phyloP scores from a whole-genome alignment of 2,113 vertebrate genomes.

The Rutilus rutilus region DNA sequence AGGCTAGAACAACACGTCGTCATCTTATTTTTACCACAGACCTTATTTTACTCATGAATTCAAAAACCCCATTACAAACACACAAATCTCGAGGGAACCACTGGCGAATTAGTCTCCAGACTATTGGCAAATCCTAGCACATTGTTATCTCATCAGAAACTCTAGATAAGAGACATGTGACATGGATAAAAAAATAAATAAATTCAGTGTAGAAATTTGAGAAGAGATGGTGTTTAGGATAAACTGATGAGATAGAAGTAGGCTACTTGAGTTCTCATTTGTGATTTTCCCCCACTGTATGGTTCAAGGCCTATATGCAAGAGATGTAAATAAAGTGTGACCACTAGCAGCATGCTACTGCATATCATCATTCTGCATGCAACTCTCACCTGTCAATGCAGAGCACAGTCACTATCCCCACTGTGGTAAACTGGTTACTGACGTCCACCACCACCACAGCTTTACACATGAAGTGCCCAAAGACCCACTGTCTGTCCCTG shows the following conservation, averaged over 20 bases:
- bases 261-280: background rate
- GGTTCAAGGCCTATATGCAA: background rate
- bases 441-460: conserved; percentile 82
- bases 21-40: too few relatives aligned
- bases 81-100: too few relatives aligned
- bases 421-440: conserved; percentile 83
- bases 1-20: too few relatives aligned
- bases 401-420: conserved; percentile 80
- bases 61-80: too few relatives aligned
- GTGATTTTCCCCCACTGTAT: background rate
- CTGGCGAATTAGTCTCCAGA: too few relatives aligned
- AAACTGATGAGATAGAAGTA: background rate
- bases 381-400: conserved; percentile 80
- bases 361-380: background rate
- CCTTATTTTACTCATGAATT: too few relatives aligned
- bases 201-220: background rate
- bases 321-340: background rate
- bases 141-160: background rate
- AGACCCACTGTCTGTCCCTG: conserved; percentile 80
- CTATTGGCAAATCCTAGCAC: background rate
- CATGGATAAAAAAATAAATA: too few relatives aligned
- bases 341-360: background rate
- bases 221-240: background rate
- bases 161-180: background rate
- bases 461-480: conserved; percentile 82